phyloP scores from a whole-genome alignment of 2,888 invertebrate genomes.

The Tanaodytes sp. region DNA sequence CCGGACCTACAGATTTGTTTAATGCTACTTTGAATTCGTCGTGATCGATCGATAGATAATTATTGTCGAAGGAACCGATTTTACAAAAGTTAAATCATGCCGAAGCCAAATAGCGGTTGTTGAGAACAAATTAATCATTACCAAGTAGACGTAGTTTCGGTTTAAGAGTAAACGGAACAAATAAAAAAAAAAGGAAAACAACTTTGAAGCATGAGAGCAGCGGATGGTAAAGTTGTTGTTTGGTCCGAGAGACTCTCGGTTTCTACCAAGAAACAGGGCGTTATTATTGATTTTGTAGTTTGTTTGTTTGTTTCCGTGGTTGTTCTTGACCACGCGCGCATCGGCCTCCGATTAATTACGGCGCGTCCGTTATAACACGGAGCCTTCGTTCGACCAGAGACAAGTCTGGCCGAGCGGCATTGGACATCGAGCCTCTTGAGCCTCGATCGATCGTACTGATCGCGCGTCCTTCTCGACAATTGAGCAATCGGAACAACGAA shows the following conservation, averaged over 20 bases:
- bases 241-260: slow-evolving; percentile 29
- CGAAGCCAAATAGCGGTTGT: slow-evolving; percentile 31
- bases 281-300: slow-evolving; percentile 21
- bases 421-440: too few species aligned
- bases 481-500: slow-evolving; percentile 12
- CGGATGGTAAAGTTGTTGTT: slow-evolving; percentile 23
- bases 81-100: slow-evolving; percentile 40
- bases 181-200: too few species aligned
- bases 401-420: too few species aligned
- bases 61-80: slow-evolving; percentile 21
- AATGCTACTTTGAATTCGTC: slow-evolving; percentile 39
- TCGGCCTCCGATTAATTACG: too few species aligned
- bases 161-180: slow-evolving; percentile 20
- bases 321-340: slow-evolving; percentile 24
- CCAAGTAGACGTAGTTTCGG: slow-evolving; percentile 39
- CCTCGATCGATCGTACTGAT: slow-evolving; percentile 14
- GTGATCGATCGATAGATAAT: slow-evolving; percentile 2
- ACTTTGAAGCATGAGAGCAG: slow-evolving; percentile 48
- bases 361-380: not conserved
- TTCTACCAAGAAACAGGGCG: slow-evolving; percentile 50
- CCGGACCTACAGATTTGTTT: slow-evolving; percentile 65
- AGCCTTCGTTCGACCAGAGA: not conserved
- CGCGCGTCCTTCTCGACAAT: slow-evolving; percentile 6
- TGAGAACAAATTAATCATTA: slow-evolving; percentile 19
- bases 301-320: slow-evolving; percentile 4